phyloP scores from a whole-genome alignment of 2,797 vertebrate genomes.

The Vespertilio murinus region DNA sequence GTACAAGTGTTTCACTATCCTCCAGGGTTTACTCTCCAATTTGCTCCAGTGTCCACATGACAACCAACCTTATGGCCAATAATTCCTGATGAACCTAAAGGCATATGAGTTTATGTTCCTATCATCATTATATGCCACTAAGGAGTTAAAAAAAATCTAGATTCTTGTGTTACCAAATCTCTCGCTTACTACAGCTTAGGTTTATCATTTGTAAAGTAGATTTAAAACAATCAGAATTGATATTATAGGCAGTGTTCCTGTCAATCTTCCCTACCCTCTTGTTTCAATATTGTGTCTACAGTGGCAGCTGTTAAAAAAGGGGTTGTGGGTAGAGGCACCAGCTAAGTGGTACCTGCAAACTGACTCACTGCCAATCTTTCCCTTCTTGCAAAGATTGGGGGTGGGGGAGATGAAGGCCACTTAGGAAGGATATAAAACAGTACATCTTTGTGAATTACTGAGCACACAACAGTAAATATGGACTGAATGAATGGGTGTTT shows the following conservation, averaged over 20 bases:
- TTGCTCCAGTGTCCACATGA: neutral
- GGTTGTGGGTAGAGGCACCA: neutral
- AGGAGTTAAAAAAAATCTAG: neutral
- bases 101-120: neutral
- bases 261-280: neutral
- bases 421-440: neutral
- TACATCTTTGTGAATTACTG: neutral
- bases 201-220: neutral
- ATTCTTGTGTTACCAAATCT: neutral
- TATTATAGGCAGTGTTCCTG: neutral
- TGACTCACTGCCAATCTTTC: neutral
- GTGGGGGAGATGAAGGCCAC: neutral
- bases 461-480: neutral
- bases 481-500: neutral
- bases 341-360: neutral
- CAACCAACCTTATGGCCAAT: neutral
- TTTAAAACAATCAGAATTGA: neutral
- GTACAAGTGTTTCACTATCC: neutral
- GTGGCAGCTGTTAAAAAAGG: neutral
- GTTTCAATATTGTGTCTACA: neutral
- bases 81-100: neutral
- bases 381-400: neutral
- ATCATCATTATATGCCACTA: neutral
- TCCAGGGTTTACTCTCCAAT: neutral
- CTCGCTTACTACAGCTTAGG: neutral